Base-by-base conservation (phyloP, 2,113 vertebrate genomes). In the Athene noctua region DNA sequence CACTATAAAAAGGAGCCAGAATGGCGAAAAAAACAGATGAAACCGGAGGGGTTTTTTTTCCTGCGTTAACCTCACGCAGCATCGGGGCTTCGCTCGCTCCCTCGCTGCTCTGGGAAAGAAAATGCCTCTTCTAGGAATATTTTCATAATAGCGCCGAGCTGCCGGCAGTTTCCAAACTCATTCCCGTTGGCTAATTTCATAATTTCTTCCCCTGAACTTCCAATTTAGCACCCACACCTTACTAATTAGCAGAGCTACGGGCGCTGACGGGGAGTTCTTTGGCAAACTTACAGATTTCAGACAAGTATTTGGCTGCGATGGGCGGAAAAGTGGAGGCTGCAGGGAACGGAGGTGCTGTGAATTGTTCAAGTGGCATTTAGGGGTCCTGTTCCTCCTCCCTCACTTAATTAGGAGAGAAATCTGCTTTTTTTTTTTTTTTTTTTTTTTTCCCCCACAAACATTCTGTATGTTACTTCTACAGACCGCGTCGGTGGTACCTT, bases 41-140 rank as follows among this genome's bases (percentile, higher is more conserved):
- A 23, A 68, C 6, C 1, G 40, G 34, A 52, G 34, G 61, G 40
- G 9, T 38, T 38, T 40, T 4, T 80, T 51, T 52, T 40, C 38
- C 40, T 30, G 18, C 29, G 5, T 13, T 47, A 36, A 59, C 2
- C 1, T 27, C 54, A n/a, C 54, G 1, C 0, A 30, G 46, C 25
- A n/a, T 6, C 7, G 15, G 42, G 1, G 32, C 57, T 42, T 46
- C 8, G n/a, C 86, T n/a, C 6, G 9, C 59, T 52, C 12, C 11
- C 59, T 44, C 2, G 7, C 22, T 73, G 22, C 25, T 25, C 49
- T 51, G 42, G 38, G 66, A 10, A 22, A 42, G 10, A 27, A 59
- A 72, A 67, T 54, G 54, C 70, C 38, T 66, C 49, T 81, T 75
- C 42, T 32, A 87, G 57, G 62, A 75, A 70, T 44, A 62, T 55